Conservation (phyloP, 2,888 invertebrate species). For the Drosophila multiciliata region DNA sequence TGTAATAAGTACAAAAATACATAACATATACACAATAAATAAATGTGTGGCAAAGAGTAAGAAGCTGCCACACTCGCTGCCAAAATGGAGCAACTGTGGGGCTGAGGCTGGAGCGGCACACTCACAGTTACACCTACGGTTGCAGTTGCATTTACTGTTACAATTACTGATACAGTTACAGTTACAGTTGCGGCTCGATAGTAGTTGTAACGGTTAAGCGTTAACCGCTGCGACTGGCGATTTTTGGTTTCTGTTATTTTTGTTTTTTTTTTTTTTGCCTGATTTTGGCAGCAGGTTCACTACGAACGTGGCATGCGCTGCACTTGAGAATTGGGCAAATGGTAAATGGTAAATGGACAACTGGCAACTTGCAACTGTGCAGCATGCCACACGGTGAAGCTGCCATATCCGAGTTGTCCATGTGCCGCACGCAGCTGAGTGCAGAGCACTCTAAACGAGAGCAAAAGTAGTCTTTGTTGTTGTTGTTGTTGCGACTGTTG, state of each 20-base stretch:
- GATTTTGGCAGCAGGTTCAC: conserved; percentile 67
- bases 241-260: conserved; percentile 38
- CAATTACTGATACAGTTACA: conserved; percentile 27
- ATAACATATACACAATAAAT: not conserved
- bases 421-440: conserved; percentile 68
- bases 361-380: conserved; percentile 27
- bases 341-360: conserved; percentile 12
- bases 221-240: conserved; percentile 56
- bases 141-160: conserved; percentile 4
- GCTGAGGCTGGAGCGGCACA: conserved; percentile 25
- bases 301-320: conserved; percentile 64
- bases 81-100: conserved; percentile 54
- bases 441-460: conserved; percentile 65
- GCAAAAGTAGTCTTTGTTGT: conserved; percentile 63
- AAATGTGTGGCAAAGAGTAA: conserved; percentile 16
- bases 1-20: not conserved
- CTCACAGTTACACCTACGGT: conserved; percentile 18
- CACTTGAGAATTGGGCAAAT: conserved; percentile 47
- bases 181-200: conserved; percentile 24
- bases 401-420: conserved; percentile 52
- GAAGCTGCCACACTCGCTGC: conserved; percentile 18
- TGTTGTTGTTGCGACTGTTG: conserved; percentile 28
- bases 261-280: conserved; percentile 2
- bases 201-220: conserved; percentile 32
- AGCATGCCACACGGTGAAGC: conserved; percentile 36